Evolutionary conservation across 1,140 invertebrate genomes (phyloP).

Genomic region (Lutraria rhynchaena): DNA sequence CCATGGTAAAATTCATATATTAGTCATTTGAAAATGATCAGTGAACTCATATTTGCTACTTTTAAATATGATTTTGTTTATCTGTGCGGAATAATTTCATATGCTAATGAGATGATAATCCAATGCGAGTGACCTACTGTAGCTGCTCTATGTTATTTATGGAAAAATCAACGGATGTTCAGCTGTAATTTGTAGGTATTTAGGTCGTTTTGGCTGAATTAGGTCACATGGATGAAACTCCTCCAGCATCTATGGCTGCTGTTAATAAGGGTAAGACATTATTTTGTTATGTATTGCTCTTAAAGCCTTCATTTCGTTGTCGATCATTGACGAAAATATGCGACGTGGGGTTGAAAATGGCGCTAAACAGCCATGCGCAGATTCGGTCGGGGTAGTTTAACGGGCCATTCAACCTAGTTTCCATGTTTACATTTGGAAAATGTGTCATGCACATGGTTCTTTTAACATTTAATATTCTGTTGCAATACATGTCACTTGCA

Average conservation of each 20-base stretch:
- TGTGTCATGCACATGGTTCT: constrained; percentile 55
- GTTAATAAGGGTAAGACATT: constrained; percentile 49
- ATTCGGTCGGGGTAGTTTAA: constrained; percentile 55
- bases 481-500: constrained; percentile 11
- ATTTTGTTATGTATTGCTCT: background rate
- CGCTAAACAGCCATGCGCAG: constrained; percentile 54
- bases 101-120: constrained; percentile 59
- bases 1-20: background rate
- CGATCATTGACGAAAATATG: background rate
- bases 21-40: background rate
- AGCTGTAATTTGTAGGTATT: constrained; percentile 61
- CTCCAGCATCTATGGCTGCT: constrained; percentile 21
- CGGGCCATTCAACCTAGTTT: constrained; percentile 55
- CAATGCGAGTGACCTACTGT: constrained; percentile 53
- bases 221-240: constrained; percentile 54
- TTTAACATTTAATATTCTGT: background rate
- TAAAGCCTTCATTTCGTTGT: background rate
- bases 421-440: constrained; percentile 54
- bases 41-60: background rate
- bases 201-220: constrained; percentile 60
- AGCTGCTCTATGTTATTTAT: constrained; percentile 52
- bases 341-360: constrained; percentile 29
- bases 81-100: constrained; percentile 31
- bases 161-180: constrained; percentile 59
- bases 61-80: background rate